Evolutionary conservation across 2,797 vertebrate genomes (phyloP).

Genomic region (Sebastes jordani): DNA sequence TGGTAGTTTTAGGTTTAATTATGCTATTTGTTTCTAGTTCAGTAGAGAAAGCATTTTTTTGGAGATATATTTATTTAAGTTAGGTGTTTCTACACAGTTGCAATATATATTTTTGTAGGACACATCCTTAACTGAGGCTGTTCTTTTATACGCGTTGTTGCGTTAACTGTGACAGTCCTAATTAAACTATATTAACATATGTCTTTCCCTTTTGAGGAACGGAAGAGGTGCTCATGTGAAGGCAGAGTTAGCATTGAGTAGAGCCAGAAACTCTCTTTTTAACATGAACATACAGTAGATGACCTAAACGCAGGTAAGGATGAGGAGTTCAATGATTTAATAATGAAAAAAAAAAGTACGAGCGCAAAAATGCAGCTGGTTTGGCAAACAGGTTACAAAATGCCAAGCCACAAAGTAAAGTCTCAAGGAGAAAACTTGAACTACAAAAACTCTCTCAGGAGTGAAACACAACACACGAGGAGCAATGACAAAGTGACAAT

Average conservation of each 20-base stretch:
- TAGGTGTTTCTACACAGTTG: not conserved
- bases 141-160: not conserved
- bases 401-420: no score
- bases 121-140: not conserved
- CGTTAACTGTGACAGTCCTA: no score
- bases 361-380: no score
- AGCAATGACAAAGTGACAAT: rapidly evolving
- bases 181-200: not conserved
- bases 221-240: not conserved
- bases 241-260: not conserved
- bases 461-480: no score
- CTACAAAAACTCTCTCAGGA: no score
- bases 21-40: not conserved
- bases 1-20: not conserved
- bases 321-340: no score
- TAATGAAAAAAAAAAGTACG: no score
- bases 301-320: no score
- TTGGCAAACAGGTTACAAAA: no score
- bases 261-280: not conserved
- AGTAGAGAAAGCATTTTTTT: not conserved
- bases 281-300: no score
- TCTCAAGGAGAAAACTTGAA: no score
- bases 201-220: not conserved
- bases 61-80: not conserved
- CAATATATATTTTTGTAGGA: not conserved